Evolutionary conservation across 2,113 vertebrate species (phyloP).

Genomic region (Rhinichthys klamathensis): DNA sequence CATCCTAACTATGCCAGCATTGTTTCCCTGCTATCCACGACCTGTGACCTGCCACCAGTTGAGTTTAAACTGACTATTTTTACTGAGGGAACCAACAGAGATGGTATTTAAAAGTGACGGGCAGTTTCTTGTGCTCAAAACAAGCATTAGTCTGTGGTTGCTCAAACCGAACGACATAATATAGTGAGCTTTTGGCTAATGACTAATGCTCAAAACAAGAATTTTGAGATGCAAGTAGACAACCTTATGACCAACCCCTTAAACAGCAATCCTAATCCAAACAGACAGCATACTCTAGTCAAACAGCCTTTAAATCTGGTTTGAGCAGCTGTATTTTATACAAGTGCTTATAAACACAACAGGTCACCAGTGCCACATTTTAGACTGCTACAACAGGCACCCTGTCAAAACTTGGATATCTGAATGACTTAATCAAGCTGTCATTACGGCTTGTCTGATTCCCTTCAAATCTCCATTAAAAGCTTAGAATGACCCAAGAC

Average conservation of each 20-base stretch:
- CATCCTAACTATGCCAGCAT: too few species aligned
- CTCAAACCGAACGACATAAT: neutral
- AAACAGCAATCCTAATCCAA: conserved; percentile 1
- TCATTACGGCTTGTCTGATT: neutral
- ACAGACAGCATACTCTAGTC: conserved; percentile 1
- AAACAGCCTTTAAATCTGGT: neutral
- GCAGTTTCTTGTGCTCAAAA: neutral
- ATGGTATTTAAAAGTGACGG: neutral
- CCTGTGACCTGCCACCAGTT: neutral
- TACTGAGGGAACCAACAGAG: neutral
- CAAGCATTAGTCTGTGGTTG: conserved; percentile 4
- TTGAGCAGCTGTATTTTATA: conserved; percentile 17
- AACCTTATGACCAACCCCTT: neutral
- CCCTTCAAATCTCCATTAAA: neutral
- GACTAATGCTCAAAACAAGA: conserved; percentile 4
- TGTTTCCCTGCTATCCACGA: neutral
- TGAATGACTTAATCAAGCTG: neutral
- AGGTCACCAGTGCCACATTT: neutral
- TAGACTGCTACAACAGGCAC: neutral
- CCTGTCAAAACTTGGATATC: neutral
- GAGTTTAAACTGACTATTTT: neutral
- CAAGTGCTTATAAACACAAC: conserved; percentile 16
- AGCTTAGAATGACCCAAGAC: neutral
- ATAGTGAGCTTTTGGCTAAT: neutral
- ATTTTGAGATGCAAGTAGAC: neutral